phyloP scores from a whole-genome alignment of 2,113 vertebrate genomes.

The Gambusia affinis region DNA sequence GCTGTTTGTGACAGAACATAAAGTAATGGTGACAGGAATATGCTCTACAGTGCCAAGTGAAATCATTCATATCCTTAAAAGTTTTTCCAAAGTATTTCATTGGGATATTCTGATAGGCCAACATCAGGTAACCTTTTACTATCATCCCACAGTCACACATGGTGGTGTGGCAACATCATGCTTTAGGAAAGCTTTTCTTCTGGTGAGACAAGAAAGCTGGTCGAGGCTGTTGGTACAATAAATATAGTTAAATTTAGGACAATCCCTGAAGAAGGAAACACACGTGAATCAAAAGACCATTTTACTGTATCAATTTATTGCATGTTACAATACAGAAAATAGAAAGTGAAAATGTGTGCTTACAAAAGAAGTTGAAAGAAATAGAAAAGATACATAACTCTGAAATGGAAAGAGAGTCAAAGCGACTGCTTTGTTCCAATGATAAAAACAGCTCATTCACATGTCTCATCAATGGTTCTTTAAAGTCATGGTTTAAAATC shows the following conservation, averaged over 20 bases:
- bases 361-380: constrained; percentile 71
- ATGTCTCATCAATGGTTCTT: constrained; percentile 26
- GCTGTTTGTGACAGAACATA: too few relatives aligned
- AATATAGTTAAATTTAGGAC: not conserved
- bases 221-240: not conserved
- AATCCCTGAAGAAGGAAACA: not conserved
- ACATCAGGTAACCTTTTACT: not conserved
- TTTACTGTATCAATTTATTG: constrained; percentile 90
- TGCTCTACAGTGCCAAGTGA: too few relatives aligned
- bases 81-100: too few relatives aligned
- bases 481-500: not conserved
- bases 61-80: too few relatives aligned
- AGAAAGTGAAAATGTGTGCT: constrained; percentile 83
- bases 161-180: not conserved
- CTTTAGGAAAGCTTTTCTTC: not conserved
- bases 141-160: not conserved
- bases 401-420: constrained; percentile 26
- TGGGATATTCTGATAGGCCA: not conserved
- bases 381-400: constrained; percentile 74
- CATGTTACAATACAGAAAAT: constrained; percentile 92
- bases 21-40: too few relatives aligned
- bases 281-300: constrained; percentile 20
- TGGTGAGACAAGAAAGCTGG: not conserved
- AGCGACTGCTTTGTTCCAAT: constrained; percentile 19
- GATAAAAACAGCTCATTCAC: constrained; percentile 49